Base-by-base conservation (phyloP, 2,888 invertebrate genomes). In the Incurvaria masculella region DNA sequence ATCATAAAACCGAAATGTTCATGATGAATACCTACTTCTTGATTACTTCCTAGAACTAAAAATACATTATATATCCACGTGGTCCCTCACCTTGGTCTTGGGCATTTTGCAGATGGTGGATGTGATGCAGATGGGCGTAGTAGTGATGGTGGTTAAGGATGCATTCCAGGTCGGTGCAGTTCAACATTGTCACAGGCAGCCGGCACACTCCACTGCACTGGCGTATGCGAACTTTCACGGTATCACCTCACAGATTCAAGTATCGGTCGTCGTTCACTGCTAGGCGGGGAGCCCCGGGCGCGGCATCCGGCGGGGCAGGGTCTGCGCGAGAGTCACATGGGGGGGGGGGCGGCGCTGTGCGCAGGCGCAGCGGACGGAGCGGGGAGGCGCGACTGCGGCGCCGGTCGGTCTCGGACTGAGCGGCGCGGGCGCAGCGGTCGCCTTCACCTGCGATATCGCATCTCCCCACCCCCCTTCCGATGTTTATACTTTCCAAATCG, bases 111-210 rank as follows among this genome's bases (percentile, higher is more conserved):
- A 85, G 78, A 66, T 86, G 86, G 66, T 85, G 84, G 57, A 86
- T 76, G 66, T 86, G 85, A 65, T 87, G 86, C 60, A 86, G 79
- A 72, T 87, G 87, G 53, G 86, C 86, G 66, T 87, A 86, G 65
- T 86, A 86, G 64, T 87, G 86, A 63, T 86, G 86, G 65, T 87
- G 86, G 71, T 87, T 87, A 65, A 87, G 73, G 67, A 87, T 86
- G 78, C 88, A 88, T 78, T 87, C 87, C 76, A 87, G 79, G 80
- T 87, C 87, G 57, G 87, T 87, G 73, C 88, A 88, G 74, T 88
- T 87, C 74, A 88, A 79, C 88, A 88, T 88, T 67, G 69, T 80
- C 66, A 67, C 69, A 65, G 67, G 63, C 61, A 61, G 61, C 57
- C 64, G 65, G 64, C 65, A 57, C 61, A 63, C 62, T 62, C 58